Conservation (phyloP, 2,888 invertebrate genomes). For the Odontomyia ornata region DNA sequence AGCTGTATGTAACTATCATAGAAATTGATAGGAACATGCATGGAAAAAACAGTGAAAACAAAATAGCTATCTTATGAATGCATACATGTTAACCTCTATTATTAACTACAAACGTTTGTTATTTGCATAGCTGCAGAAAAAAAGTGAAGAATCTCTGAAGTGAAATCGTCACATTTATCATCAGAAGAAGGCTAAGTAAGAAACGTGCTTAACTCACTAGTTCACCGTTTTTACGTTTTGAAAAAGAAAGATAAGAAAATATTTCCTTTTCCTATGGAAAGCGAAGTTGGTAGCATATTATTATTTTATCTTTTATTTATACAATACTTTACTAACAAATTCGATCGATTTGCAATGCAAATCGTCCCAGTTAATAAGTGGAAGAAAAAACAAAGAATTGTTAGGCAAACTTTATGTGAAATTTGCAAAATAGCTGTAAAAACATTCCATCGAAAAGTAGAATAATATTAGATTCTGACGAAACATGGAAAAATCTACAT, state of each 20-base stretch:
- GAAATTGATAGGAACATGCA: too few relatives aligned
- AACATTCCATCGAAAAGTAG: neutral
- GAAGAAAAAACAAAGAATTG: too few relatives aligned
- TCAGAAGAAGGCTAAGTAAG: neutral
- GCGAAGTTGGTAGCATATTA: neutral
- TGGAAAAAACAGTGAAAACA: too few relatives aligned
- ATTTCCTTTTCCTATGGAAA: neutral
- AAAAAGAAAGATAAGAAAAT: neutral
- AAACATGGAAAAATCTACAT: too few relatives aligned
- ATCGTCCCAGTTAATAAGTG: neutral
- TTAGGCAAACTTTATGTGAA: neutral
- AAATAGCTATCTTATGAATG: too few relatives aligned
- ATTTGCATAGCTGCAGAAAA: constrained; percentile 8
- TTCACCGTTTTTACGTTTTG: neutral
- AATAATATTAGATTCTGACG: too few relatives aligned
- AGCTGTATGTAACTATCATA: too few relatives aligned
- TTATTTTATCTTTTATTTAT: neutral
- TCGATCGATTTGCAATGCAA: constrained; percentile 11
- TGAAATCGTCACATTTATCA: neutral
- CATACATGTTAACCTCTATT: too few relatives aligned
- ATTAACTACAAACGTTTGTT: neutral
- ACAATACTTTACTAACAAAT: neutral
- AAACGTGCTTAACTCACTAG: neutral
- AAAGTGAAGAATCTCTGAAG: neutral
- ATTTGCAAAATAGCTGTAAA: neutral